Evolutionary conservation across 2,797 vertebrate genomes (phyloP), one percentile per base, ranked within the genome.

Genomic region (Arnoldichthys spilopterus): DNA sequence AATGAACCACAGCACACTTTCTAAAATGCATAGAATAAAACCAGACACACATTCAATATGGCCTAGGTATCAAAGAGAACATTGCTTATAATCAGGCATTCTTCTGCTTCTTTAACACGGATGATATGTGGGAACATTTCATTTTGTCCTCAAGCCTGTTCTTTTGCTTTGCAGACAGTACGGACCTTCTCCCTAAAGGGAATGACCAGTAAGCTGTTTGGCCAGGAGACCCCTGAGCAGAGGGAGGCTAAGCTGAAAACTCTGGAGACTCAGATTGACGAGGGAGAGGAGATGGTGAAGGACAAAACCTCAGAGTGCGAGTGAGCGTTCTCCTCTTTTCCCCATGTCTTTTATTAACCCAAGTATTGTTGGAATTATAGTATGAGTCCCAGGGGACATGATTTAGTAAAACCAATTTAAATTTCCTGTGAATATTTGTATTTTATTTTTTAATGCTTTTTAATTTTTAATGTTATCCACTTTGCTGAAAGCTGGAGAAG

Each of bases 171-270:
- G 75, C 87, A 98, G 97, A 97, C 96, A 2, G 92, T 98, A 68
- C 93, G 95, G 84, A 96, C 96, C 0, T 99, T 99, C 89, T 98
- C 97, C 54, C 89, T 99, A 72, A 98, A 98, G 86, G 97, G 97
- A 13, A 96, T 98, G 96, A 98, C 97, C 85, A 98, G 94, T 90
- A 99, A 98, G 86, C 94, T 99, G 13, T 99, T 99, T 11, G 97
- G 97, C 53, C 97, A 98, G 85, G 97, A 99, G 90, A 96, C 95
- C 1, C 94, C 97, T 0, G 97, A 98, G 91, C 97, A 98, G 87
- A 95, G 97, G 83, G 96, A 98, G 88, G 93, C 95, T 85, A 94
- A 96, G 64, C 89, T 98, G 81, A 96, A 95, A 80, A 86, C 94
- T 77, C 91, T 99, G 82, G 97, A 98, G 89, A 96, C 97, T 62